phyloP scores from a whole-genome alignment of 2,888 invertebrate genomes.

The Carpatolechia fugitivella region DNA sequence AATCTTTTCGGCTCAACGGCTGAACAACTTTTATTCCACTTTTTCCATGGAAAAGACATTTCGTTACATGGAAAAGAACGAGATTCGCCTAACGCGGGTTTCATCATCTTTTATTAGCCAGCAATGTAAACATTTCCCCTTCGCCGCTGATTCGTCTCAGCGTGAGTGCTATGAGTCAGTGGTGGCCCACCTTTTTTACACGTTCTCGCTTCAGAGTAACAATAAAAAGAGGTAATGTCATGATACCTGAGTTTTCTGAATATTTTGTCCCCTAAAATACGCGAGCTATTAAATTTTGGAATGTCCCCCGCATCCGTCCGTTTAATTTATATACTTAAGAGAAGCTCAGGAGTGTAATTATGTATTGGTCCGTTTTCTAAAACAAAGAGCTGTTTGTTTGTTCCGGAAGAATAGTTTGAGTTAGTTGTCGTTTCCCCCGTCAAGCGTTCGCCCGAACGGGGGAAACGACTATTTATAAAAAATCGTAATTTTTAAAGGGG shows the following conservation, averaged over 20 bases:
- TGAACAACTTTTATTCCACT: too few species aligned
- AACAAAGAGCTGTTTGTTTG: background rate
- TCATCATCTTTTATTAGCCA: background rate
- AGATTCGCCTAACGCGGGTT: too few species aligned
- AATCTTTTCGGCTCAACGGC: too few species aligned
- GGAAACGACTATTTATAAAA: too few species aligned
- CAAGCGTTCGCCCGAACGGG: too few species aligned
- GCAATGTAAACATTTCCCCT: too few species aligned
- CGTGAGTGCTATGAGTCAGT: conserved; percentile 55
- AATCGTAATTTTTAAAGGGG: too few species aligned
- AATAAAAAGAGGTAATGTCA: conserved; percentile 41
- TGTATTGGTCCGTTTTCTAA: background rate
- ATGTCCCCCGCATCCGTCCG: conserved; percentile 25
- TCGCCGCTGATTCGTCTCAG: background rate
- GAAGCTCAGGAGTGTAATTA: background rate
- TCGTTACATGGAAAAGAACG: too few species aligned
- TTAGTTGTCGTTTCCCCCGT: too few species aligned
- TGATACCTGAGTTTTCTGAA: conserved; percentile 38
- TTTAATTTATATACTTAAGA: conserved; percentile 5
- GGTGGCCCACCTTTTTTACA: conserved; percentile 67
- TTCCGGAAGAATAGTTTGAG: too few species aligned
- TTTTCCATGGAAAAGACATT: too few species aligned
- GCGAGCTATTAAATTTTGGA: conserved; percentile 53
- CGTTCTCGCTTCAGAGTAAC: conserved; percentile 32
- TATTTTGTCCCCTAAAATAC: conserved; percentile 59